Conservation (phyloP, 2,113 vertebrate genomes). For the Pao palembangensis region DNA sequence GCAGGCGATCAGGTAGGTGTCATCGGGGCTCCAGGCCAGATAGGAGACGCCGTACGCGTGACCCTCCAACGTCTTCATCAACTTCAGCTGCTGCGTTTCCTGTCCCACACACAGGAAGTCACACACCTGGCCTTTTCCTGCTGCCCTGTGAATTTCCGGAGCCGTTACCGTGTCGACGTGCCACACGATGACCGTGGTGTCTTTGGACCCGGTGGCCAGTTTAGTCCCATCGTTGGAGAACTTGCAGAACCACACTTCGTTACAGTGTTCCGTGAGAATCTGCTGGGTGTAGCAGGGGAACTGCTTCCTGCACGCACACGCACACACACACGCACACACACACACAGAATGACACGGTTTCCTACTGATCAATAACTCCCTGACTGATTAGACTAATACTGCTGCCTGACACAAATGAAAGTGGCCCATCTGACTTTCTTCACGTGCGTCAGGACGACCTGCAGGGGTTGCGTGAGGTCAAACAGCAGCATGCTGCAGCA, state of each 20-base stretch:
- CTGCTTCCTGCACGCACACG: slow-evolving; percentile 83
- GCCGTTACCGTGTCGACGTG: slow-evolving; percentile 94
- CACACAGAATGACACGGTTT: neutral
- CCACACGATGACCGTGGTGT: slow-evolving; percentile 99
- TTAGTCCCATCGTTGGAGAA: slow-evolving; percentile 99
- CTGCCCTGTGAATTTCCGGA: neutral
- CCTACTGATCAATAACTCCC: too few species aligned
- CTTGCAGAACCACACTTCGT: slow-evolving; percentile 99
- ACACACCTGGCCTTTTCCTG: neutral
- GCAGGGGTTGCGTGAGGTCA: too few species aligned
- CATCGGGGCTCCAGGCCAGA: slow-evolving; percentile 97
- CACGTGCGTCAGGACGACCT: too few species aligned
- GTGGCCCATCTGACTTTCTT: too few species aligned
- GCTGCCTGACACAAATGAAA: too few species aligned
- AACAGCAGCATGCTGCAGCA: too few species aligned
- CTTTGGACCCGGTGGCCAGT: slow-evolving; percentile 98
- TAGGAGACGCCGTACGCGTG: slow-evolving; percentile 97
- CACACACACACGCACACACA: too few species aligned
- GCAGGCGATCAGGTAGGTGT: slow-evolving; percentile 96
- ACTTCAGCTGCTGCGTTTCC: slow-evolving; percentile 95
- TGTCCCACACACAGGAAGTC: too few species aligned
- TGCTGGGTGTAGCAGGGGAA: slow-evolving; percentile 99
- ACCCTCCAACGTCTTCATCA: slow-evolving; percentile 94
- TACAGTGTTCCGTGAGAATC: slow-evolving; percentile 98
- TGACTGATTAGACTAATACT: too few species aligned